Evolutionary conservation across 2,888 invertebrate genomes (phyloP).

Genomic region (Scrobipalpa costella): DNA sequence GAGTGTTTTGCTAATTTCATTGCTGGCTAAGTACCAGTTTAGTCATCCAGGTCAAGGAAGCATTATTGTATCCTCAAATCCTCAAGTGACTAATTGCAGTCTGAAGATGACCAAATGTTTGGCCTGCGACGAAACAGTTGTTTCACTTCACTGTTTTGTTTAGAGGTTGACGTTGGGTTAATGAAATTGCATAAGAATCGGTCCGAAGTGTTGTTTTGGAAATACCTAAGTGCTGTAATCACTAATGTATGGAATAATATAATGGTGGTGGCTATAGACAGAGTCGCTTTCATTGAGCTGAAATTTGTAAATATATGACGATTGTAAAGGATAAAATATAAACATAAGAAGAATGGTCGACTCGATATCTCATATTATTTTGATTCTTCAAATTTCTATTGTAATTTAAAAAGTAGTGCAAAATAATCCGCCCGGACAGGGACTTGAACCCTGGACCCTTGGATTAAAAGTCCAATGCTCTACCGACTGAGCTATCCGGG

Average conservation of each 20-base stretch:
- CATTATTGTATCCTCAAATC: slow-evolving; percentile 22
- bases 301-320: not conserved
- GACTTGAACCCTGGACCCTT: slow-evolving; percentile 82
- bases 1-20: slow-evolving; percentile 45
- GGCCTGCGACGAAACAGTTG: not conserved
- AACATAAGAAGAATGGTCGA: not conserved
- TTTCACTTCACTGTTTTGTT: not conserved
- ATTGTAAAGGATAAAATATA: not conserved
- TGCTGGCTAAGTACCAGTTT: slow-evolving; percentile 30
- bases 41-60: slow-evolving; percentile 48
- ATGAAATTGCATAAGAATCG: slow-evolving; percentile 9
- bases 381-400: too few species aligned
- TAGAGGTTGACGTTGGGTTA: not conserved
- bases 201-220: not conserved
- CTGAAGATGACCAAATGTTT: slow-evolving; percentile 25
- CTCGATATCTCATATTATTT: not conserved
- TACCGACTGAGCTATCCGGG: slow-evolving; percentile 83
- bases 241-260: not conserved
- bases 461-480: slow-evolving; percentile 82
- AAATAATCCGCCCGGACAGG: slow-evolving; percentile 75
- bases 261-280: too few species aligned
- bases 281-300: not conserved
- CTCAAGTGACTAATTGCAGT: slow-evolving; percentile 9
- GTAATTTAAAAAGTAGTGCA: not conserved
- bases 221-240: slow-evolving; percentile 6